Base-by-base conservation (phyloP, 2,113 vertebrate genomes). In the Plestiodon gilberti region DNA sequence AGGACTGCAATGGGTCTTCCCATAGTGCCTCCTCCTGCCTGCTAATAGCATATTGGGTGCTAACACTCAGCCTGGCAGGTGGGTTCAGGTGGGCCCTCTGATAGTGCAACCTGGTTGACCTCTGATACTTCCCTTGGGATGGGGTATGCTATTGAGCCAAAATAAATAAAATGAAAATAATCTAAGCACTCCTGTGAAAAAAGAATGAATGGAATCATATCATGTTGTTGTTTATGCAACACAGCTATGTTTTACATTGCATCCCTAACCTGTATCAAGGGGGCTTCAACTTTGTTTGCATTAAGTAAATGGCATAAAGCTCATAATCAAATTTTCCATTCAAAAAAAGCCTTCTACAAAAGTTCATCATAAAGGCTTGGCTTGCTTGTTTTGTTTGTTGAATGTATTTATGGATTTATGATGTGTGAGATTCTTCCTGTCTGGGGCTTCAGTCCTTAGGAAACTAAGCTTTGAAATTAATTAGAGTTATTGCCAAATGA, bases 151-250 rank as follows among this genome's bases (percentile, higher is more conserved):
- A 48, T 48, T 48, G 43, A 48, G 4, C 93, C 55, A 57, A 57
- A 15, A 57, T 95, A 94, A 94, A 96, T 93, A 94, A 91, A 85
- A 79, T 87, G 83, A 91, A 96, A 94, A 89, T 90, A 78, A 48
- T 82, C 81, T 71, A 25, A 76, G 78, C 65, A 80, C 92, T 91
- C 77, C 91, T 67, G 92, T 94, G 59, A 52, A 90, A 35, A 89
- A 28, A 82, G 52, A 59, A 93, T 83, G 43, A 8, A 48, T 5
- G 43, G 43, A 48, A 4, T n/a, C n/a, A n/a, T 88, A 85, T 70
- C 87, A 82, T 65, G 35, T 23, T 88, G 76, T 15, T 89, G 22
- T 87, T 91, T 88, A 13, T 22, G 30, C 88, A 76, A 89, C 38
- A 1, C 13, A 74, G 28, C 69, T 84, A 76, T 81, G 13, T 70